These are phyloP conservation scores for Ceraclea dissimilis DNA, from an alignment of 2,888 invertebrate species.

Conservation along the genomic window DNA sequence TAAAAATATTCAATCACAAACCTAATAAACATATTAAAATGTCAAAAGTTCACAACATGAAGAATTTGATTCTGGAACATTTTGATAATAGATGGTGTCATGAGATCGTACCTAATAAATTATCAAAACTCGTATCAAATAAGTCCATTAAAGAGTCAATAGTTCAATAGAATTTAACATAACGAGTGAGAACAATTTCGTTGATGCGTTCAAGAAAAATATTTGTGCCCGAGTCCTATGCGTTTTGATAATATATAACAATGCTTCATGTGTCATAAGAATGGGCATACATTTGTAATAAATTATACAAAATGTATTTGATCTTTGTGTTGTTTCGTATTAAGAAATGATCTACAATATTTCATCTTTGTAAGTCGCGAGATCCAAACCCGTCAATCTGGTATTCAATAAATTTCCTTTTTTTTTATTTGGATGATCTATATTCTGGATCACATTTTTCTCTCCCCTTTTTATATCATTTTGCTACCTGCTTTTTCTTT, in stretches of 20 bases:
- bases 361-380: background rate
- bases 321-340: background rate
- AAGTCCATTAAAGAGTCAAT: background rate
- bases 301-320: background rate
- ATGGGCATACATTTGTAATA: background rate
- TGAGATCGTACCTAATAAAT: too few relatives aligned
- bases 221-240: background rate
- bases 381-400: background rate
- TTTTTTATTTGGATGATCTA: background rate
- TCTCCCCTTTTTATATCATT: too few relatives aligned
- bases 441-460: too few relatives aligned
- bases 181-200: background rate
- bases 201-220: background rate
- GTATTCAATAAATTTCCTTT: background rate
- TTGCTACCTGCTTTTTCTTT: too few relatives aligned
- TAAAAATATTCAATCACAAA: background rate
- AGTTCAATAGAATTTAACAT: background rate
- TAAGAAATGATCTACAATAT: background rate
- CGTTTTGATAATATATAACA: background rate
- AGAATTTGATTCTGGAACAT: too few relatives aligned
- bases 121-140: background rate
- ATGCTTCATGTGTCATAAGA: background rate
- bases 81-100: too few relatives aligned
- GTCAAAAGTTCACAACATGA: background rate
- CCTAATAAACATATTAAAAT: background rate